Evolutionary conservation across 2,113 vertebrate species (phyloP).

Genomic region (Caretta caretta): DNA sequence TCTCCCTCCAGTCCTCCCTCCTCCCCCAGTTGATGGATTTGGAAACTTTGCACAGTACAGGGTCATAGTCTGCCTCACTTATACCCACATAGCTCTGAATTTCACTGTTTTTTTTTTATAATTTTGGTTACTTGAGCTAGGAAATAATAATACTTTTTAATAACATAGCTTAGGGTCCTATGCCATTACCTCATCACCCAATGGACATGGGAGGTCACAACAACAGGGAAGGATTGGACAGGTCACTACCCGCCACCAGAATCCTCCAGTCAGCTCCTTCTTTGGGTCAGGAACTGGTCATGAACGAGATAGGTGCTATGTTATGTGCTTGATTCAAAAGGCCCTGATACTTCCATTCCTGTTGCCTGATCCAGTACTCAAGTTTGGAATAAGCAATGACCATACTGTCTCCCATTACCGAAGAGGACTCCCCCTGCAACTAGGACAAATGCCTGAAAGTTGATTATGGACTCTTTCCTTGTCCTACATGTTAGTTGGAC

Average conservation of each 20-base stretch:
- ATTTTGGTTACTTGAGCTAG: background rate
- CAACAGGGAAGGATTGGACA: background rate
- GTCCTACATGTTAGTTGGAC: background rate
- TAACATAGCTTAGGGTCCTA: background rate
- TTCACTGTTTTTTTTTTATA: background rate
- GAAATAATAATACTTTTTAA: background rate
- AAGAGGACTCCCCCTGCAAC: background rate
- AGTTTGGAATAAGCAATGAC: background rate
- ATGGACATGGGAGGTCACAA: background rate
- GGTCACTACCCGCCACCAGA: background rate
- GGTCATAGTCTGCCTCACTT: background rate
- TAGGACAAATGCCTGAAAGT: background rate
- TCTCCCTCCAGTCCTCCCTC: too few relatives aligned
- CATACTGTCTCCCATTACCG: too few relatives aligned
- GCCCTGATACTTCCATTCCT: background rate
- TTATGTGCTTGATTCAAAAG: background rate
- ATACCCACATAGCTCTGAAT: background rate
- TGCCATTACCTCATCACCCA: background rate
- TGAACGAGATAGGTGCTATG: background rate
- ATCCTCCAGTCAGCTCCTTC: accelerated
- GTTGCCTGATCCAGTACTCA: background rate
- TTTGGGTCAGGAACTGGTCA: background rate
- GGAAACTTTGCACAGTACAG: background rate
- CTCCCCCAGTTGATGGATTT: background rate
- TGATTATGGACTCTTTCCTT: background rate